Evolutionary conservation across 2,113 vertebrate genomes (phyloP).

Genomic region (Erythrocebus patas): DNA sequence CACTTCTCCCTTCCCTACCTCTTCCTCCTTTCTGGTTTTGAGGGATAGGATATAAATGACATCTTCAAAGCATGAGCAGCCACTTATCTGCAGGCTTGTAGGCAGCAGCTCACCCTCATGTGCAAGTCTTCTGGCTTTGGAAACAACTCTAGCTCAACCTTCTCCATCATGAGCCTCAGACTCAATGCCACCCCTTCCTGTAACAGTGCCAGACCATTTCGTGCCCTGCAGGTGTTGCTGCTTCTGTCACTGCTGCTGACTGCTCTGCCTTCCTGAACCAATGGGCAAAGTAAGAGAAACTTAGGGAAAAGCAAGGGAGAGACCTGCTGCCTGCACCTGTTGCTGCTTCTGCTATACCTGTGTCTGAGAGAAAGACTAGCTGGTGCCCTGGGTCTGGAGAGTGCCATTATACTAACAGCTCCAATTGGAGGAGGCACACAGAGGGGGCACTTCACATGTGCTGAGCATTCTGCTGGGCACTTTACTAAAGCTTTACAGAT

Average conservation of each 20-base stretch:
- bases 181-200: rapidly evolving
- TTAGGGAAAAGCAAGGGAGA: not conserved
- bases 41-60: not conserved
- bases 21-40: not conserved
- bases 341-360: not conserved
- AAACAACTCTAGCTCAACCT: not conserved
- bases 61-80: not conserved
- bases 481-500: not conserved
- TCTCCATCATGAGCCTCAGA: conserved; percentile 31
- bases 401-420: not conserved
- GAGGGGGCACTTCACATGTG: not conserved
- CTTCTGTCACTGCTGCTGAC: not conserved
- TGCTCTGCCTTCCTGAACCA: not conserved
- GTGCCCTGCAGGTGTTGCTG: not conserved
- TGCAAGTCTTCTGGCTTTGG: not conserved
- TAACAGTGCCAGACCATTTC: rapidly evolving
- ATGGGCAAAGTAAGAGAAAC: conserved; percentile 26
- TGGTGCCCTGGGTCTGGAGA: not conserved
- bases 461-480: not conserved
- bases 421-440: not conserved
- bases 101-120: not conserved
- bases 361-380: not conserved
- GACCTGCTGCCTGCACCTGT: not conserved
- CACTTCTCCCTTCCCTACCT: not conserved
- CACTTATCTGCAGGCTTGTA: not conserved